Conservation (phyloP, 2,113 vertebrate species). For the Laterallus jamaicensis region DNA sequence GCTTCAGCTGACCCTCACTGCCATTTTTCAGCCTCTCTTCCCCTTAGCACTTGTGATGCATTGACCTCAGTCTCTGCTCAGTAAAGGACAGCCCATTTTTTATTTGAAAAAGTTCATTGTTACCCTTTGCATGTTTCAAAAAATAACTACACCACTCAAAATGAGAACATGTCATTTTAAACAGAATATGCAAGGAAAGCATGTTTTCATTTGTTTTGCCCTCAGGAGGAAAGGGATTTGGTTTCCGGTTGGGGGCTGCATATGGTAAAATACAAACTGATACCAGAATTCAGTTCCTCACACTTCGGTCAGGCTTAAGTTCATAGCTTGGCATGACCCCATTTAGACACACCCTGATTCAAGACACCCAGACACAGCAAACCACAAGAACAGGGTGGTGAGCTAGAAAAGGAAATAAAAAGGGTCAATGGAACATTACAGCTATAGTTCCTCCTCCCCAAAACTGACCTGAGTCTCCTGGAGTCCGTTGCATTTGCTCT, state of each 20-base stretch:
- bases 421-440: background rate
- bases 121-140: background rate
- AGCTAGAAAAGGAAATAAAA: background rate
- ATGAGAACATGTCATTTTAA: background rate
- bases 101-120: background rate
- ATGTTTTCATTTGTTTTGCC: background rate
- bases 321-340: background rate
- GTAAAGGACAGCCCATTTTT: background rate
- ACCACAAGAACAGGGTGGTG: background rate
- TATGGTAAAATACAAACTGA: background rate
- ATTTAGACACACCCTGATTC: background rate
- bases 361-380: background rate
- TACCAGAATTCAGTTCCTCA: background rate
- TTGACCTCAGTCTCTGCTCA: accelerated
- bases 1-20: background rate
- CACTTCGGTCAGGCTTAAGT: background rate
- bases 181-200: background rate
- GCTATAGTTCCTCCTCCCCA: background rate
- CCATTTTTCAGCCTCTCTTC: background rate
- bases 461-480: background rate
- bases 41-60: background rate
- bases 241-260: background rate
- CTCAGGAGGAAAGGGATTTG: background rate
- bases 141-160: background rate
- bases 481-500: background rate